Evolutionary conservation across 2,888 invertebrate genomes (phyloP), one percentile per base, ranked within the genome.

Genomic region (Troides aeacus): DNA sequence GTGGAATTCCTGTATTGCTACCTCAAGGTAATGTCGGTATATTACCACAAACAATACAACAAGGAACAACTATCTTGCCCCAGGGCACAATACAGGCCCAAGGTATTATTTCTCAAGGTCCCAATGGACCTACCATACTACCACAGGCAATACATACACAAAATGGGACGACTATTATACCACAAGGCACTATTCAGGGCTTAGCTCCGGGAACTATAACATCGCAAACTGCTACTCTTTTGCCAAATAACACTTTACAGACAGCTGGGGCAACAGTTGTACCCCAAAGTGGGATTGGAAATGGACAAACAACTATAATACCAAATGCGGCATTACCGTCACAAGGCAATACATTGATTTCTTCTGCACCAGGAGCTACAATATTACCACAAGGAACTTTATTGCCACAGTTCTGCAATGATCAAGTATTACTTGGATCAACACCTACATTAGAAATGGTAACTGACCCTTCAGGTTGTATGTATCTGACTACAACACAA

Each of bases 371-470:
- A 57, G 94, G 94, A 2, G 93, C 94, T 2, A 90, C 95, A 5
- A 94, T 95, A 72, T 90, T 95, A 67, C 94, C 94, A 1, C 94
- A 94, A 85, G 92, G 94, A 62, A 91, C 95, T 62, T 76, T 93
- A 63, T 76, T 93, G 64, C 93, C 93, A 8, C 93, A 93, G 74
- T 93, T 93, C 77, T 93, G 93, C 72, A 93, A 93, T 75, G 95
- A 95, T 76, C 95, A 95, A 84, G 89, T 95, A 57, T 84, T 95
- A 30, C 85, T 95, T 2, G 94, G 95, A 42, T 93, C 94, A 0
- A 89, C 94, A 7, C 94, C 94, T 18, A 94, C 94, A 0, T 80
- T 95, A 66, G 95, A 94, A 84, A 94, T 95, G 93, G 94, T 94
- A 18, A 93, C 94, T 17, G 94, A 95, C 81, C 94, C 90, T 50